Percentiles rank a stretch among this genome's conserved stretches.
phyloP scores from a whole-genome alignment of 2,113 vertebrate genomes.

The Copsychus sechellarum region DNA sequence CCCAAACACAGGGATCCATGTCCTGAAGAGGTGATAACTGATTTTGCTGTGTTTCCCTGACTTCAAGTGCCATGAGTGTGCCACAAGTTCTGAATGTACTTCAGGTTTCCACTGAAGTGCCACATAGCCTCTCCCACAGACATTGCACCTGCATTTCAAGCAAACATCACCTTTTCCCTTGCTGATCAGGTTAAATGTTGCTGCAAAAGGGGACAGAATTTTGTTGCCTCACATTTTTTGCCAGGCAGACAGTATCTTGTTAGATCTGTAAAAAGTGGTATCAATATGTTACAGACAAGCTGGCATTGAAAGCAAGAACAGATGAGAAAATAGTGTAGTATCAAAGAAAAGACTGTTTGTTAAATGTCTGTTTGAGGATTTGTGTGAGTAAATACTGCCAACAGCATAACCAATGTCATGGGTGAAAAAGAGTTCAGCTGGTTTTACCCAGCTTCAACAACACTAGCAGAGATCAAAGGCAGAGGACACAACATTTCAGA shows the following conservation, averaged over 20 bases:
- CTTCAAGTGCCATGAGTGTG: neutral
- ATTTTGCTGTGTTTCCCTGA: neutral
- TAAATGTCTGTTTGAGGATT: neutral
- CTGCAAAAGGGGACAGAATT: neutral
- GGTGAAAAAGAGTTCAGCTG: neutral
- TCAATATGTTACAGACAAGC: neutral
- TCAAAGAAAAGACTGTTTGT: neutral
- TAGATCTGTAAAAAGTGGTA: neutral
- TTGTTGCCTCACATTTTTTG: neutral
- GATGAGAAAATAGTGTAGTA: neutral
- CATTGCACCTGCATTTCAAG: neutral
- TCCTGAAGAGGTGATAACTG: neutral
- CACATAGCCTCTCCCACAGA: fast-evolving
- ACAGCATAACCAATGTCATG: neutral
- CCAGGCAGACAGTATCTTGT: neutral
- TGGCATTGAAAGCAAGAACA: neutral
- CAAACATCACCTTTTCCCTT: neutral
- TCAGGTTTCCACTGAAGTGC: neutral
- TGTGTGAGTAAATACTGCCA: neutral
- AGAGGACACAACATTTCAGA: neutral
- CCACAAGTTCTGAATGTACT: neutral
- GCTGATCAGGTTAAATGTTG: neutral
- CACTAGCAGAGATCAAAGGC: neutral
- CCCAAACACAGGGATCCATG: neutral
- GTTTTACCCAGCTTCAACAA: neutral